Evolutionary conservation across 2,113 vertebrate species (phyloP).

Genomic region (Trematomus loennbergii): DNA sequence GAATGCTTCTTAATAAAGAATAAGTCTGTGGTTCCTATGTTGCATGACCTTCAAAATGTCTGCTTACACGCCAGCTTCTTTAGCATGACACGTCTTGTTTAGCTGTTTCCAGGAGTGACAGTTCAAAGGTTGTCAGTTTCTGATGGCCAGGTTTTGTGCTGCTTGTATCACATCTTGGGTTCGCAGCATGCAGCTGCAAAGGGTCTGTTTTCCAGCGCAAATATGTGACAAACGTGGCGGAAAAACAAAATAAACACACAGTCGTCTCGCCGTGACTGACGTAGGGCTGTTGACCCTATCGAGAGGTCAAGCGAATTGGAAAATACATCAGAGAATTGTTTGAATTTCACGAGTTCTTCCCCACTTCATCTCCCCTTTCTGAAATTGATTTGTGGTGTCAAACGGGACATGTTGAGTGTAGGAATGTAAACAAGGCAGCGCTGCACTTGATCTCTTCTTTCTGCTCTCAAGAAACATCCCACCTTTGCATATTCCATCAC

Average conservation of each 20-base stretch:
- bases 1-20: conserved; percentile 47
- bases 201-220: conserved; percentile 47
- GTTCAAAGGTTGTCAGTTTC: conserved; percentile 78
- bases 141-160: conserved; percentile 67
- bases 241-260: conserved; percentile 46
- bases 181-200: conserved; percentile 71
- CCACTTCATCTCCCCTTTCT: conserved; percentile 66
- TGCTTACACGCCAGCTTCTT: conserved; percentile 73
- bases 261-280: conserved; percentile 53
- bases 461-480: conserved; percentile 31
- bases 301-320: conserved; percentile 73
- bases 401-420: conserved; percentile 76
- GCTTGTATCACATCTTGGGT: conserved; percentile 67
- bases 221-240: conserved; percentile 53
- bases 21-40: conserved; percentile 65
- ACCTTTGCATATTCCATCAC: conserved; percentile 11
- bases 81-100: conserved; percentile 66
- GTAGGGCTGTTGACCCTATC: conserved; percentile 43
- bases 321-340: conserved; percentile 64
- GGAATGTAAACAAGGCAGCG: conserved; percentile 81
- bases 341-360: conserved; percentile 63
- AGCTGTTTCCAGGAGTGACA: conserved; percentile 68
- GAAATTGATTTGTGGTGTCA: conserved; percentile 75
- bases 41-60: conserved; percentile 65
- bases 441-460: conserved; percentile 38